A percentile compares a stretch with the other conserved stretches of the same genome.
phyloP scores from a whole-genome alignment of 2,113 vertebrate species.

The Deroptyus accipitrinus region DNA sequence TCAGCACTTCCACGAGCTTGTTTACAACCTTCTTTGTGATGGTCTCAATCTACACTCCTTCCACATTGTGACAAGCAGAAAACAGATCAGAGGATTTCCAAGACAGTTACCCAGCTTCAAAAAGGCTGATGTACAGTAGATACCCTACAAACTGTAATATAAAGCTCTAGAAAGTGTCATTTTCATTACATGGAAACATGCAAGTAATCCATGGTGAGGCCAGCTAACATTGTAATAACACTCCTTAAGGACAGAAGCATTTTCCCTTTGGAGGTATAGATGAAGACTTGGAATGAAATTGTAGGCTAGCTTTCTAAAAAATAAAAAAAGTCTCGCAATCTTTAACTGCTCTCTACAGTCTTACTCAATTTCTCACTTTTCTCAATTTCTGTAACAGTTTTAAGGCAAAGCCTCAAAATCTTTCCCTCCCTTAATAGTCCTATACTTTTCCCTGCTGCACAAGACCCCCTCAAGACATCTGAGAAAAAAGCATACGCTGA shows the following conservation, averaged over 20 bases:
- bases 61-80: background rate
- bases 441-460: background rate
- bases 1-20: background rate
- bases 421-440: background rate
- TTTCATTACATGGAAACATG: slow-evolving; percentile 26
- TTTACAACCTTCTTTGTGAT: background rate
- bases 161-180: slow-evolving; percentile 23
- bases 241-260: background rate
- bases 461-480: background rate
- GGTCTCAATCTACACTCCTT: background rate
- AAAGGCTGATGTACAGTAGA: background rate
- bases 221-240: slow-evolving; percentile 28
- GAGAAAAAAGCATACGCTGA: background rate
- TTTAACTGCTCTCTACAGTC: background rate
- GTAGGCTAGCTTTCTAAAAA: background rate
- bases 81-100: slow-evolving; percentile 2
- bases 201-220: background rate
- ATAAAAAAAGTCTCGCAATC: background rate
- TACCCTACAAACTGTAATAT: background rate
- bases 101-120: background rate
- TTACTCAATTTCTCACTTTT: background rate
- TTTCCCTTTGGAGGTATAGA: background rate
- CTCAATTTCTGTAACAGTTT: background rate
- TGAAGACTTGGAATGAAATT: slow-evolving; percentile 8
- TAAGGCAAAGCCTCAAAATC: background rate